A percentile compares a stretch with the other conserved stretches of the same genome.
Conservation (phyloP, 1,140 invertebrate species). For the Rhopalosiphum maidis region DNA sequence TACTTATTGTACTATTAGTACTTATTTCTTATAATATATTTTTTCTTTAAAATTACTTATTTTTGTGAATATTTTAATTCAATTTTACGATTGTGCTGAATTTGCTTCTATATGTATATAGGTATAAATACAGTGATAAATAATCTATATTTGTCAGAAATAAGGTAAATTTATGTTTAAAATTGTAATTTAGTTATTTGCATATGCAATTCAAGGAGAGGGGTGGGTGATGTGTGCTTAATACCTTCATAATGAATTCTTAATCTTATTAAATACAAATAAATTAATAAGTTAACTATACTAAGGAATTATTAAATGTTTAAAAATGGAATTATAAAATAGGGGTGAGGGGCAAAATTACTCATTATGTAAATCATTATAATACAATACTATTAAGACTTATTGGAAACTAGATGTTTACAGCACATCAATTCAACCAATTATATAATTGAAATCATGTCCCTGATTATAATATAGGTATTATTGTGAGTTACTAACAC, state of each 20-base stretch:
- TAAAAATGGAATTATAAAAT: background rate
- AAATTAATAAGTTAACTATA: too few relatives aligned
- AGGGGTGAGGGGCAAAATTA: background rate
- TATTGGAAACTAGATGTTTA: background rate
- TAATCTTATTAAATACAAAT: background rate
- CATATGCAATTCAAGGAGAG: background rate
- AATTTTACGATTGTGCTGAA: too few relatives aligned
- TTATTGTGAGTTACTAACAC: background rate
- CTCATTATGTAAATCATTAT: background rate
- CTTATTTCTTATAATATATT: background rate
- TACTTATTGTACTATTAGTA: too few relatives aligned
- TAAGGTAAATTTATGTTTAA: too few relatives aligned
- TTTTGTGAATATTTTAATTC: too few relatives aligned
- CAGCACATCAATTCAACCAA: background rate
- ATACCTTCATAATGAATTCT: background rate
- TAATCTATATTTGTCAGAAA: too few relatives aligned
- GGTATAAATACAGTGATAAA: too few relatives aligned
- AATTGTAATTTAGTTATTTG: too few relatives aligned
- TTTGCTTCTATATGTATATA: too few relatives aligned
- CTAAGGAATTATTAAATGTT: background rate
- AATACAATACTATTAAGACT: background rate
- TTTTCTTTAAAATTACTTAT: background rate
- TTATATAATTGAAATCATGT: background rate
- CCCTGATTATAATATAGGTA: background rate
- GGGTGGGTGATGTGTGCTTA: too few relatives aligned